A percentile compares a stretch with the other conserved stretches of the same genome.
phyloP scores from a whole-genome alignment of 2,797 vertebrate species.

The Esox lucius region DNA sequence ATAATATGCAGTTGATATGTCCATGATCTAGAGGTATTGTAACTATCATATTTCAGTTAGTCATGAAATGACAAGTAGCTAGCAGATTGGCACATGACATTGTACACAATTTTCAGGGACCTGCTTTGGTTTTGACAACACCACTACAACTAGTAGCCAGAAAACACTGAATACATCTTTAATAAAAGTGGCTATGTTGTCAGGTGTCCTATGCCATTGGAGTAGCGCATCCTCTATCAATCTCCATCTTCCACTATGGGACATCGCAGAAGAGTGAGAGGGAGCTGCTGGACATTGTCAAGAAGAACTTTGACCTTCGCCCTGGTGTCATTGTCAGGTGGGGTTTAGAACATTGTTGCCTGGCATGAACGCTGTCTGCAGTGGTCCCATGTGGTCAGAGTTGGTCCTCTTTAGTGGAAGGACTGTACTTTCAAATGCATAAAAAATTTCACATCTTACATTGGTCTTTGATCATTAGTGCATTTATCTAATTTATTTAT shows the following conservation, averaged over 20 bases:
- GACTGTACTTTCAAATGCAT: background rate
- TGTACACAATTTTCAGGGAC: no score
- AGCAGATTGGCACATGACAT: no score
- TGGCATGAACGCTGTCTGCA: background rate
- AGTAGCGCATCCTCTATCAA: slow-evolving; percentile 88
- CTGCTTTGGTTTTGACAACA: no score
- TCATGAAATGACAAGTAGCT: no score
- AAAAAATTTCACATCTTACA: background rate
- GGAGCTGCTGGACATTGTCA: slow-evolving; percentile 90
- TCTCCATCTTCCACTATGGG: slow-evolving; percentile 96
- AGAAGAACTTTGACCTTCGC: slow-evolving; percentile 94
- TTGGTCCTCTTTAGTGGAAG: background rate
- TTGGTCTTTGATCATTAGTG: background rate
- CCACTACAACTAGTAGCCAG: no score
- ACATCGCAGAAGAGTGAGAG: slow-evolving; percentile 90
- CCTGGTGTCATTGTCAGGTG: slow-evolving; percentile 97
- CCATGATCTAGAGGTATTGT: no score
- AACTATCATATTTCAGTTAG: no score
- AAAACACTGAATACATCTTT: background rate
- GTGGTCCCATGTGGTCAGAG: background rate
- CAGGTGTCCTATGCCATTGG: slow-evolving; percentile 94
- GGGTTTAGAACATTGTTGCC: slow-evolving; percentile 30
- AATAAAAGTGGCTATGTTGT: background rate
- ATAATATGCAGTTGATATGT: no score
- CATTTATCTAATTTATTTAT: slow-evolving; percentile 35